These are phyloP conservation scores for Drosophila nikananu DNA, from an alignment of 1,140 invertebrate genomes.

Conservation along the genomic window DNA sequence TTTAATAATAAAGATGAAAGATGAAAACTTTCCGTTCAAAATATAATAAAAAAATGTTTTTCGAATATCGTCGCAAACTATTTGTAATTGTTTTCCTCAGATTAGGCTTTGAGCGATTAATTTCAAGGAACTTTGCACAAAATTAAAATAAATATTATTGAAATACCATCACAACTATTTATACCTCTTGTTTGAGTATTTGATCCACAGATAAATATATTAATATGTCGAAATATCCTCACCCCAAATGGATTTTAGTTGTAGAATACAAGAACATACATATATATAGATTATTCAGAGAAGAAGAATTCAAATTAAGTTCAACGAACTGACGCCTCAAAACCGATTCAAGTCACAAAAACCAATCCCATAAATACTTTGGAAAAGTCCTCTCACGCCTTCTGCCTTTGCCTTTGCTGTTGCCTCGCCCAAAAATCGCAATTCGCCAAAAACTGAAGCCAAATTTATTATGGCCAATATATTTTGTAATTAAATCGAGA, in stretches of 20 bases:
- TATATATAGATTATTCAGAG: background rate
- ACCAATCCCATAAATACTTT: constrained; percentile 54
- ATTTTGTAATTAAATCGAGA: constrained; percentile 56
- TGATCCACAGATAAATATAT: background rate
- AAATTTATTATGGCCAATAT: constrained; percentile 59
- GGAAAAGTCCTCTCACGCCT: constrained; percentile 43
- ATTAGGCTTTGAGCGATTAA: background rate
- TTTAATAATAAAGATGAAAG: background rate
- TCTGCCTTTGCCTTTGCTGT: background rate
- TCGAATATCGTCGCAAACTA: background rate
- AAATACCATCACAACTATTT: constrained; percentile 16
- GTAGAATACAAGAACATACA: too few species aligned
- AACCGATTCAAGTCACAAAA: constrained; percentile 29
- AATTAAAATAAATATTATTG: constrained; percentile 4
- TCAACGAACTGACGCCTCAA: constrained; percentile 19
- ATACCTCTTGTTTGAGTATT: background rate
- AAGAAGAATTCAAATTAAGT: constrained; percentile 12
- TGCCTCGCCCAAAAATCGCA: constrained; percentile 47
- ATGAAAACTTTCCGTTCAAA: background rate
- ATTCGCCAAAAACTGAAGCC: constrained; percentile 37
- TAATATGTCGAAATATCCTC: background rate
- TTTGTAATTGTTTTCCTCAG: background rate
- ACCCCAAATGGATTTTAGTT: background rate
- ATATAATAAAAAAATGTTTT: background rate
- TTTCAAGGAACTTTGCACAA: constrained; percentile 9